phyloP scores from a whole-genome alignment of 2,888 invertebrate species.

The Limnephilus marmoratus region DNA sequence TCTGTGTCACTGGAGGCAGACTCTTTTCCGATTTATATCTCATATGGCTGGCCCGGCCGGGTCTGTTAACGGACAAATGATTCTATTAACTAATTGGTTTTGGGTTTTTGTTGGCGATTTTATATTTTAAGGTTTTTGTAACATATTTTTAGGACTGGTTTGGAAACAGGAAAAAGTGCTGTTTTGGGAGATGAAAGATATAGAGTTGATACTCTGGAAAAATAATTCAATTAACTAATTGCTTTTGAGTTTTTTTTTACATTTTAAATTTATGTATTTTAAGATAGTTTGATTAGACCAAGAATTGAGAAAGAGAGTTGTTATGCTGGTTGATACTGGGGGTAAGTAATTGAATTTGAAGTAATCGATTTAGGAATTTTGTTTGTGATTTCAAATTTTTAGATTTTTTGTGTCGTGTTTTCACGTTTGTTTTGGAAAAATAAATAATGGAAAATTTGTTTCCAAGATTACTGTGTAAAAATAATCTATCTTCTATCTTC shows the following conservation, averaged over 20 bases:
- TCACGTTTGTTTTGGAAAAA: no score
- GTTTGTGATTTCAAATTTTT: no score
- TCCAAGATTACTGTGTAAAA: no score
- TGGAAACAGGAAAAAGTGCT: not conserved
- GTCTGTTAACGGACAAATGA: not conserved
- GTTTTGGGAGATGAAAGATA: not conserved
- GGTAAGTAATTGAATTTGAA: no score
- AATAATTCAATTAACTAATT: not conserved
- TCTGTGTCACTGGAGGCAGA: slow-evolving; percentile 23
- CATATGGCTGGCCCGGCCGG: not conserved
- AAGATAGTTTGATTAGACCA: no score
- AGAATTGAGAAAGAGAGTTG: not conserved
- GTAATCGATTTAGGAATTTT: no score
- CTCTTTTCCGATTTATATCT: slow-evolving; percentile 14
- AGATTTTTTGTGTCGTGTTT: no score
- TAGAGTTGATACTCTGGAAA: not conserved
- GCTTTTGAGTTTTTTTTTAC: not conserved
- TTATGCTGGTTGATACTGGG: no score
- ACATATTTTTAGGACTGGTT: not conserved
- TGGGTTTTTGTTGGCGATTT: not conserved
- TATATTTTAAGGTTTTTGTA: not conserved
- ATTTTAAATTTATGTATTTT: not conserved
- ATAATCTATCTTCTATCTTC: no score
- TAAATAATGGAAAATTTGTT: no score
- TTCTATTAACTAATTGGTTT: not conserved